These are phyloP conservation scores for Amniataba percoides DNA, from an alignment of 2,797 vertebrate genomes.

Conservation along the genomic window DNA sequence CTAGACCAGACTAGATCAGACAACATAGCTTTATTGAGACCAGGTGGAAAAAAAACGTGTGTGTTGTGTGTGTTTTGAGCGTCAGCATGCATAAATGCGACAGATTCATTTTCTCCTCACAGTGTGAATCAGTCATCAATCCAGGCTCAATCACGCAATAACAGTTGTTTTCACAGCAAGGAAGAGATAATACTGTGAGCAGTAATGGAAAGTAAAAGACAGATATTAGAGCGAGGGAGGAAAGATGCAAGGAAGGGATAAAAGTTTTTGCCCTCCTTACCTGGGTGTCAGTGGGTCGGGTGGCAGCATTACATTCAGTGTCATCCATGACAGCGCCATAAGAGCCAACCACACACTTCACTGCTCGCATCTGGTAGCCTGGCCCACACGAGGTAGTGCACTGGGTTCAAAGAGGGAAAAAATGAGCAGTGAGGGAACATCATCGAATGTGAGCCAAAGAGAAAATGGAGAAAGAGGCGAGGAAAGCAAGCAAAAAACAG, in stretches of 20 bases:
- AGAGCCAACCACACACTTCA: conserved; percentile 94
- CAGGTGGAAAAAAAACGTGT: conserved; percentile 65
- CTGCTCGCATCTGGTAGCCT: conserved; percentile 96
- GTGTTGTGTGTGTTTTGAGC: conserved; percentile 40
- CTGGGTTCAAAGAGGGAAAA: conserved; percentile 81
- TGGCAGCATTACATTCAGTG: conserved; percentile 94
- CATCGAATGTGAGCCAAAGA: conserved; percentile 52
- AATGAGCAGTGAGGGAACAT: conserved; percentile 49
- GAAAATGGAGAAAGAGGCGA: conserved; percentile 38
- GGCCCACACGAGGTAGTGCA: conserved; percentile 95
- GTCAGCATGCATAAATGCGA: conserved; percentile 9
- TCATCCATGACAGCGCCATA: conserved; percentile 94
- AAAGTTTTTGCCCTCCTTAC: conserved; percentile 71
- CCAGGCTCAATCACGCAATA: conserved; percentile 2
- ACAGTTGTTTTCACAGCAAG: neutral
- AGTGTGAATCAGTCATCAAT: conserved; percentile 12
- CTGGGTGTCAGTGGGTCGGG: conserved; percentile 93
- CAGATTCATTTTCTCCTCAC: conserved; percentile 46
- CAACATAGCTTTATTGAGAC: conserved; percentile 69
- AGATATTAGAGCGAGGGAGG: neutral
- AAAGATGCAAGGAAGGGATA: neutral
- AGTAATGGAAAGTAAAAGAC: neutral
- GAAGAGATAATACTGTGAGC: neutral
- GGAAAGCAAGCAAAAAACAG: conserved; percentile 37
- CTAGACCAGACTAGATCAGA: conserved; percentile 51